Base-by-base conservation (phyloP, 2,113 vertebrate genomes). In the Panthera tigris region DNA sequence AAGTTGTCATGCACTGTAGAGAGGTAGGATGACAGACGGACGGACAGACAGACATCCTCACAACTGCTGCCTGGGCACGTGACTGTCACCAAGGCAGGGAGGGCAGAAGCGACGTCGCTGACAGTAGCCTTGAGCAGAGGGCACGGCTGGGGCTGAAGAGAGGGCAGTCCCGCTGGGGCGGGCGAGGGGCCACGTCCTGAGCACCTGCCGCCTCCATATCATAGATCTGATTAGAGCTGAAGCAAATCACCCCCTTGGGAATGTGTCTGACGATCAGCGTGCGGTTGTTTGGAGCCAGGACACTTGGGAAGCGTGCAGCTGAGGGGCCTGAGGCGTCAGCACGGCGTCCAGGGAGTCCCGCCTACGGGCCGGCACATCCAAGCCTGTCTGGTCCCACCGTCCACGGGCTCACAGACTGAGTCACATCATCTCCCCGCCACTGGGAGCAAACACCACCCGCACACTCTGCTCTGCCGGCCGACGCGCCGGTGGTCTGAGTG, bases 221-320 rank as follows among this genome's bases (percentile, higher is more conserved):
- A 25, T 73, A 25, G 69, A 73, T 23, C 36, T 73, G 5, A 39
- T 39, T 10, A 73, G 69, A 25, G 0, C 21, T n/a, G 14, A 12
- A 14, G 39, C 39, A 27, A 27, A 41, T 15, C 3, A 15, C 23
- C 13, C 39, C 23, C 39, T 14, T 74, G 23, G 73, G 73, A 45
- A 45, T 0, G 1, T 0, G 27, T 33, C 36, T 39, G 21, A 16
- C 1, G 29, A 6, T 39, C 69, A 5, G 19, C 7, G 36, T 3
- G 39, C 36, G 36, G 25, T 41, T 41, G 45, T 14, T 25, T 74
- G 39, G 71, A 74, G 36, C 69, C 69, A 21, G 5, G 69, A 73
- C 36, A 41, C 36, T 39, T 13, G 68, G 69, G 10, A 41, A 71
- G 11, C 11, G 19, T 3, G n/a, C 21, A 36, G 11, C 4, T 55